These are phyloP conservation scores for Pecten maximus DNA, from an alignment of 2,888 invertebrate species.

Conservation along the genomic window DNA sequence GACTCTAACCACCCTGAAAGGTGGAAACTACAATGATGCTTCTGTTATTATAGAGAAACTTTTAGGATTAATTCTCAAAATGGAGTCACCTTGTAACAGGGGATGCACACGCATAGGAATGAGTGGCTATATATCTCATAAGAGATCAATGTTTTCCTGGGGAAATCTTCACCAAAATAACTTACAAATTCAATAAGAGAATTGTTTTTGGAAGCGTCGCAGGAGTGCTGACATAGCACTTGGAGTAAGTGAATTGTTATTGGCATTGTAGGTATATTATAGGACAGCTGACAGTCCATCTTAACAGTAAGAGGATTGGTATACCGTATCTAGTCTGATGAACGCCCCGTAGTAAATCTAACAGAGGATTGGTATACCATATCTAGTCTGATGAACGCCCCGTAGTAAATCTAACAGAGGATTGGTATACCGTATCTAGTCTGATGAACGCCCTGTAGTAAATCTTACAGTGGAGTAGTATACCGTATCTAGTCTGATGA, in stretches of 20 bases:
- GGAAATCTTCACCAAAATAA: not conserved
- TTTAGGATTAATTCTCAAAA: too few relatives aligned
- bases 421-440: too few relatives aligned
- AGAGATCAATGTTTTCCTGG: slow-evolving; percentile 8
- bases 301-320: not conserved
- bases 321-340: not conserved
- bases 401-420: too few relatives aligned
- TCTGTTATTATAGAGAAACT: too few relatives aligned
- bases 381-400: too few relatives aligned
- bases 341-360: too few relatives aligned
- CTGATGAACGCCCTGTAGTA: too few relatives aligned
- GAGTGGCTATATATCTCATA: not conserved
- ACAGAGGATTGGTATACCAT: too few relatives aligned
- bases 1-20: too few relatives aligned
- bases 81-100: not conserved
- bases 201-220: not conserved
- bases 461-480: too few relatives aligned
- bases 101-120: not conserved
- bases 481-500: too few relatives aligned
- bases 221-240: not conserved
- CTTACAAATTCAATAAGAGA: not conserved
- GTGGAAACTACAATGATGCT: too few relatives aligned
- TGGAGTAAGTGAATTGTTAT: not conserved
- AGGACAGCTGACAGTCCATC: not conserved
- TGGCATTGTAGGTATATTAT: not conserved